These are phyloP conservation scores for Nebria ingens DNA, from an alignment of 1,140 invertebrate species.

Conservation along the genomic window DNA sequence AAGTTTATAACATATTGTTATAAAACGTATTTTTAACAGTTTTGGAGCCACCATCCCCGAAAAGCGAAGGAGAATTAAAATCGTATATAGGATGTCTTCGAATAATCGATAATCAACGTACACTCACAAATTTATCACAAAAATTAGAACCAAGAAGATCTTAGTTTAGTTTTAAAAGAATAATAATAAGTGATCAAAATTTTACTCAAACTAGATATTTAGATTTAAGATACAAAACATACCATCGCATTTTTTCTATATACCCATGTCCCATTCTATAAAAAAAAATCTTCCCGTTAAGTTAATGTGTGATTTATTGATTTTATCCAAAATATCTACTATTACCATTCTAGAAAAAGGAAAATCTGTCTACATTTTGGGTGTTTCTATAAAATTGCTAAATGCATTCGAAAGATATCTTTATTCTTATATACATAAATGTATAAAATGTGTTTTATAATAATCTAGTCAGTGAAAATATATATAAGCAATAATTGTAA, in stretches of 20 bases:
- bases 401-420: not conserved
- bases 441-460: constrained; percentile 3
- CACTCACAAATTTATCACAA: constrained; percentile 61
- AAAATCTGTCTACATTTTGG: too few species aligned
- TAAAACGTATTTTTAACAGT: constrained; percentile 34
- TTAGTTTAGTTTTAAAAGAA: too few species aligned
- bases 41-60: constrained; percentile 53
- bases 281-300: too few species aligned
- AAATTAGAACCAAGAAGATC: constrained; percentile 51
- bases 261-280: too few species aligned
- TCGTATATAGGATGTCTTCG: constrained; percentile 56
- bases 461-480: constrained; percentile 5
- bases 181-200: too few species aligned
- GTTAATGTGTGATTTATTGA: too few species aligned
- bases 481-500: constrained; percentile 4
- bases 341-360: too few species aligned
- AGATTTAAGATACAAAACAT: too few species aligned
- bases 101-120: constrained; percentile 69
- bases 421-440: not conserved
- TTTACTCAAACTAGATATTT: too few species aligned
- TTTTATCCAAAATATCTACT: too few species aligned
- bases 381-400: too few species aligned
- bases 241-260: too few species aligned
- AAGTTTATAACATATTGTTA: not conserved
- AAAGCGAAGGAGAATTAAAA: constrained; percentile 53